A percentile compares a stretch with the other conserved stretches of the same genome.
Conservation (phyloP, 2,113 vertebrate genomes). For the Ceuthmochares aereus region DNA sequence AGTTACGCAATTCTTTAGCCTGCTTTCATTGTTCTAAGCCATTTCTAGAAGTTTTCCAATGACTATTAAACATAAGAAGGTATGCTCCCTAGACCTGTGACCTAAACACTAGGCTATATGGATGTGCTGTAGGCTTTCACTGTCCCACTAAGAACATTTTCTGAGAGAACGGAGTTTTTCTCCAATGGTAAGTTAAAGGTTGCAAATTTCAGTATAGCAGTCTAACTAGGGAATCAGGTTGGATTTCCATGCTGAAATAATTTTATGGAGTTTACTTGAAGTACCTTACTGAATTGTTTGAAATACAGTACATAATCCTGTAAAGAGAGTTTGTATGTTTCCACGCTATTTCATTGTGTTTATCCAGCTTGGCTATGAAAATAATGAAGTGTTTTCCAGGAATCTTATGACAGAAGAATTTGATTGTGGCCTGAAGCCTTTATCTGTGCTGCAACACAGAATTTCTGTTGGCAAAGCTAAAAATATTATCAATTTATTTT, state of each 20-base stretch:
- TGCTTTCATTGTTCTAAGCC: background rate
- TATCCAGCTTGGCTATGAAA: background rate
- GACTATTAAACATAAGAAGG: background rate
- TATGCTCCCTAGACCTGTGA: background rate
- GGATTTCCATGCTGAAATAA: background rate
- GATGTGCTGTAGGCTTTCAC: accelerated
- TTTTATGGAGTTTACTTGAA: background rate
- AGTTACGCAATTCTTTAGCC: background rate
- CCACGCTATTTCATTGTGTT: background rate
- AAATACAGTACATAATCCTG: background rate
- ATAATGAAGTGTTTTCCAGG: background rate
- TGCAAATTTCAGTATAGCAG: background rate
- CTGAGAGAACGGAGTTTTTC: background rate
- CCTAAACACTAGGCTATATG: background rate
- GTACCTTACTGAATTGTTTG: background rate
- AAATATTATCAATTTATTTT: too few relatives aligned
- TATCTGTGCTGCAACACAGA: background rate
- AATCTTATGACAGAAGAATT: background rate
- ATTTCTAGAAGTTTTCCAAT: background rate
- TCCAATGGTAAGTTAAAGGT: background rate
- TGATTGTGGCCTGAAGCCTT: background rate
- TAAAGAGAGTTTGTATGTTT: background rate
- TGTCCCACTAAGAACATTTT: background rate
- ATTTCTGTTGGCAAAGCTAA: background rate
- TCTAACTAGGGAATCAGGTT: background rate